Percentiles rank a stretch among this genome's conserved stretches.
Conservation (phyloP, 1,140 invertebrate species). For the Lepidurus apus region DNA sequence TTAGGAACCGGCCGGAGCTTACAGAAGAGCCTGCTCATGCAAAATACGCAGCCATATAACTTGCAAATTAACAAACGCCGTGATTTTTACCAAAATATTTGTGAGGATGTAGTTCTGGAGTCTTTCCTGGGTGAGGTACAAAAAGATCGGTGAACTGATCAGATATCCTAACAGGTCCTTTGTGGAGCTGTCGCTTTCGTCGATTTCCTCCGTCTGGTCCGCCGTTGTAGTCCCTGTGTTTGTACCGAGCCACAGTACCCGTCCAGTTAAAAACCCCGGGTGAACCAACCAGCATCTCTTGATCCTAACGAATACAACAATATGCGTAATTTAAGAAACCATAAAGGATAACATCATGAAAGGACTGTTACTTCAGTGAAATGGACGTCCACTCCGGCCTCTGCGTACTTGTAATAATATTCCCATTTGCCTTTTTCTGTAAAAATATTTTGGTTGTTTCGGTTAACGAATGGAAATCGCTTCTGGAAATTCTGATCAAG, state of each 20-base stretch:
- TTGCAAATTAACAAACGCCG: background rate
- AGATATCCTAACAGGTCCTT: background rate
- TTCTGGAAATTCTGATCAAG: constrained; percentile 16
- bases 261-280: constrained; percentile 46
- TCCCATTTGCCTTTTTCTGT: background rate
- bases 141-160: background rate
- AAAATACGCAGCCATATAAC: background rate
- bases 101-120: constrained; percentile 34
- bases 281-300: constrained; percentile 44
- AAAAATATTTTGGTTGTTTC: background rate
- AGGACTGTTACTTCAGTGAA: background rate
- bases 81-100: constrained; percentile 40
- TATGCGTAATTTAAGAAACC: too few relatives aligned
- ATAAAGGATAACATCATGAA: background rate
- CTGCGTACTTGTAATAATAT: constrained; percentile 39
- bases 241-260: constrained; percentile 38
- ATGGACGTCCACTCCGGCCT: constrained; percentile 41
- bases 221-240: constrained; percentile 28
- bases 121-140: constrained; percentile 38
- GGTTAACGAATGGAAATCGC: constrained; percentile 22
- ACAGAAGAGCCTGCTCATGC: constrained; percentile 52
- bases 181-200: constrained; percentile 24
- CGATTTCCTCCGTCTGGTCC: constrained; percentile 27
- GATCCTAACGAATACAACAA: constrained; percentile 35
- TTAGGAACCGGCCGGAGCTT: constrained; percentile 50